phyloP scores from a whole-genome alignment of 2,113 vertebrate genomes.

The Proterorhinus semilunaris region DNA sequence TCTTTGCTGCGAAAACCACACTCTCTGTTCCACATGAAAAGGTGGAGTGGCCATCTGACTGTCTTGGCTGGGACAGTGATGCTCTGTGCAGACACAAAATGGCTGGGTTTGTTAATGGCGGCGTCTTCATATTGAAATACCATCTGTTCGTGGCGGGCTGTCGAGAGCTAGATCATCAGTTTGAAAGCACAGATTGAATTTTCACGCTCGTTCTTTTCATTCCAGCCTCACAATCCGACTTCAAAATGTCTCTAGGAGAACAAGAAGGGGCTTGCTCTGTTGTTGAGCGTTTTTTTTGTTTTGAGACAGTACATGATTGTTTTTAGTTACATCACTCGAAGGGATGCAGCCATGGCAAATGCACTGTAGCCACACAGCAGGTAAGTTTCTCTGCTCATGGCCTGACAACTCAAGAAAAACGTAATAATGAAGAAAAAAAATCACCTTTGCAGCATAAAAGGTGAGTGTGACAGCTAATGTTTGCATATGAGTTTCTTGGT shows the following conservation, averaged over 20 bases:
- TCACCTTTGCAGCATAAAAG: too few relatives aligned
- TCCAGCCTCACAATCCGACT: slow-evolving; percentile 17
- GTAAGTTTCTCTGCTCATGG: too few relatives aligned
- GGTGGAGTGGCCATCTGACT: slow-evolving; percentile 61
- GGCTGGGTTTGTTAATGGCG: slow-evolving; percentile 62
- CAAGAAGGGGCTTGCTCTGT: slow-evolving; percentile 1
- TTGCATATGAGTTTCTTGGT: too few relatives aligned
- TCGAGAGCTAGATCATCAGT: slow-evolving; percentile 53
- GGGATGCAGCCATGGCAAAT: too few relatives aligned
- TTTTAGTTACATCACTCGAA: not conserved
- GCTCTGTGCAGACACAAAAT: slow-evolving; percentile 31
- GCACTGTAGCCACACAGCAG: too few relatives aligned
- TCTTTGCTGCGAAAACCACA: slow-evolving; percentile 26
- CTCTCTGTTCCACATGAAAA: slow-evolving; percentile 42
- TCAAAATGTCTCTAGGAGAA: slow-evolving; percentile 20
- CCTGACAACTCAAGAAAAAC: too few relatives aligned
- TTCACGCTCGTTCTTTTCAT: slow-evolving; percentile 36
- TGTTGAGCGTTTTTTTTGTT: not conserved
- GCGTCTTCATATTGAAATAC: slow-evolving; percentile 64
- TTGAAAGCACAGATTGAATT: slow-evolving; percentile 57
- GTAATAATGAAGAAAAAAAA: too few relatives aligned
- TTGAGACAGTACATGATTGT: not conserved
- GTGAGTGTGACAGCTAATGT: too few relatives aligned
- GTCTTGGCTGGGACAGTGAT: slow-evolving; percentile 39
- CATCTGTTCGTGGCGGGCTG: slow-evolving; percentile 62